Evolutionary conservation across 2,113 vertebrate species (phyloP).

Genomic region (Bubalus kerabau): DNA sequence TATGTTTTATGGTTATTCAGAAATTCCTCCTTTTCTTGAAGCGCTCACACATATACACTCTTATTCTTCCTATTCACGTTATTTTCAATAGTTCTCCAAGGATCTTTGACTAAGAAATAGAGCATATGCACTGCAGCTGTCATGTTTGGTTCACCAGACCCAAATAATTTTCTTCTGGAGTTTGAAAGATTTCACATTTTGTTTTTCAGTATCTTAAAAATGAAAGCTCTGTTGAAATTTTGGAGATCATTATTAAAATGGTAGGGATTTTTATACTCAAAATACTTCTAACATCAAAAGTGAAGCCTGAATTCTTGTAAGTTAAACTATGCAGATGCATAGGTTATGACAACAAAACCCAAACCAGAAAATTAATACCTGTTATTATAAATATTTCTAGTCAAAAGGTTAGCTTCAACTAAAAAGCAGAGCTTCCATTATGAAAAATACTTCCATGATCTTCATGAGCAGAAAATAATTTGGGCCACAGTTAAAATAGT

Average conservation of each 20-base stretch:
- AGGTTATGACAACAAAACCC: neutral
- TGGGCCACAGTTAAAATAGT: neutral
- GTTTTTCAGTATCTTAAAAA: constrained; percentile 17
- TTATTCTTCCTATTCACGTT: neutral
- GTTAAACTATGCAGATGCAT: neutral
- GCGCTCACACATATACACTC: neutral
- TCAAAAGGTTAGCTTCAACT: neutral
- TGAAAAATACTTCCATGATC: neutral
- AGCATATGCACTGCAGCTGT: neutral
- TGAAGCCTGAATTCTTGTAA: neutral
- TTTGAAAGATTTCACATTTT: constrained; percentile 14
- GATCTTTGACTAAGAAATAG: neutral
- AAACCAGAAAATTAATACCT: neutral
- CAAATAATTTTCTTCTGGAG: neutral
- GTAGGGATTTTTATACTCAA: neutral
- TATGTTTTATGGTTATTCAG: neutral
- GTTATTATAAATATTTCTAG: neutral
- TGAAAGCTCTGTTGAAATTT: constrained; percentile 3
- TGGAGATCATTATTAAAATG: neutral
- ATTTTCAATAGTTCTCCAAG: neutral
- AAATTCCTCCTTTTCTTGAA: neutral
- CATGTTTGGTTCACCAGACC: neutral
- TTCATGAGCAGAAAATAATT: neutral
- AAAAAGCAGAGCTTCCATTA: neutral
- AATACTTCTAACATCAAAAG: neutral